phyloP scores from a whole-genome alignment of 2,113 vertebrate genomes.

The Salvelinus sp. region DNA sequence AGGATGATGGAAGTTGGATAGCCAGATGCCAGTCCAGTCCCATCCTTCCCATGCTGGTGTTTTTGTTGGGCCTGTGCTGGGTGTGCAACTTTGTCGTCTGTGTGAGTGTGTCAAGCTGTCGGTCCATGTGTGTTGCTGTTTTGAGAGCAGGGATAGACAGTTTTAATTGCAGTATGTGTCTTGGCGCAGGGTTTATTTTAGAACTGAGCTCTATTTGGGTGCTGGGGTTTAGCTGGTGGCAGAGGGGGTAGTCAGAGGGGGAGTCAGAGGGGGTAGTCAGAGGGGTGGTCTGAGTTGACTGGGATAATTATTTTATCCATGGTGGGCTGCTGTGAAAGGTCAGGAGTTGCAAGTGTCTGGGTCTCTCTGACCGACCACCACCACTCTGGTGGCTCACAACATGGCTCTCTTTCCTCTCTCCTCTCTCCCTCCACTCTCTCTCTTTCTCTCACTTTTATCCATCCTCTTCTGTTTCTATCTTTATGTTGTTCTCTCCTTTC shows the following conservation, averaged over 20 bases:
- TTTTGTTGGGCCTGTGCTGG: background rate
- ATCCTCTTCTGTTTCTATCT: no score
- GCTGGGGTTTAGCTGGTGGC: background rate
- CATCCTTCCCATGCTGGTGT: slow-evolving; percentile 1
- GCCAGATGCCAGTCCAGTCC: background rate
- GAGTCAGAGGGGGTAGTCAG: background rate
- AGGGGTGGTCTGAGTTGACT: slow-evolving; percentile 27
- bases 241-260: background rate
- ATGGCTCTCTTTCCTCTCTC: slow-evolving; percentile 5
- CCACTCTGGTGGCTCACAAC: slow-evolving; percentile 1
- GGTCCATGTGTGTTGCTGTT: slow-evolving; percentile 24
- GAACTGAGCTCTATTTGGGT: slow-evolving; percentile 51
- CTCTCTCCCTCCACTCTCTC: slow-evolving; percentile 1
- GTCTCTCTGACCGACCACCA: slow-evolving; percentile 30
- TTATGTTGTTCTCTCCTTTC: no score
- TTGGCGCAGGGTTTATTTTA: slow-evolving; percentile 52
- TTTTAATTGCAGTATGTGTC: slow-evolving; percentile 59
- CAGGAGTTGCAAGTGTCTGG: slow-evolving; percentile 37
- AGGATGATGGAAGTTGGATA: background rate
- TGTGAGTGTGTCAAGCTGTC: no score
- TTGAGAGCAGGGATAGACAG: slow-evolving; percentile 57
- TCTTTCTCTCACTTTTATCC: no score
- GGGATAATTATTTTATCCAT: slow-evolving; percentile 61
- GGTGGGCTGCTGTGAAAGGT: slow-evolving; percentile 56
- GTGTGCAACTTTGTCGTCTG: background rate